Conservation (phyloP, 2,113 vertebrate species). For the Thunnus thynnus region DNA sequence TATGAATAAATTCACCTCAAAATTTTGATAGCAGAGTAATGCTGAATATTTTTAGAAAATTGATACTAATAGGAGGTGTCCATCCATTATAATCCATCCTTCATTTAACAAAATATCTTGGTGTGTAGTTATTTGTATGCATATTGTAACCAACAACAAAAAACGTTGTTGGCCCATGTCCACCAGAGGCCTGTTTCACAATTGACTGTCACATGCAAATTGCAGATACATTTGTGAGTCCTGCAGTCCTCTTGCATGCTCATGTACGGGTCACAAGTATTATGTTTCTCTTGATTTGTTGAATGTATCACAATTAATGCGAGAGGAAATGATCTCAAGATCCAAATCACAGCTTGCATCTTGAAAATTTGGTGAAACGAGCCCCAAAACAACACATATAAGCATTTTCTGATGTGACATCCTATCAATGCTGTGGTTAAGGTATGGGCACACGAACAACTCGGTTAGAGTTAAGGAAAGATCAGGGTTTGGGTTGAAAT, state of each 20-base stretch:
- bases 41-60: neutral
- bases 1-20: slow-evolving; percentile 45
- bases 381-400: no score
- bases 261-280: neutral
- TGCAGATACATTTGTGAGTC: neutral
- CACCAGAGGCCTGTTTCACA: no score
- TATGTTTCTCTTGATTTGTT: neutral
- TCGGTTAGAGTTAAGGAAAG: no score
- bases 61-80: neutral
- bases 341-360: slow-evolving; percentile 3
- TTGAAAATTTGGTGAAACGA: neutral
- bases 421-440: no score
- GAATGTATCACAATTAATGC: neutral
- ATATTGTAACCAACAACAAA: neutral
- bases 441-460: no score
- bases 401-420: no score
- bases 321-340: slow-evolving; percentile 4
- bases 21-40: slow-evolving; percentile 47
- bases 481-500: no score
- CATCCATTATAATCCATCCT: neutral
- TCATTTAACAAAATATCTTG: neutral
- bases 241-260: neutral
- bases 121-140: neutral
- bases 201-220: neutral
- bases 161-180: no score